These are phyloP conservation scores for Sminthurides bifidus DNA, from an alignment of 1,140 invertebrate species.

Conservation along the genomic window DNA sequence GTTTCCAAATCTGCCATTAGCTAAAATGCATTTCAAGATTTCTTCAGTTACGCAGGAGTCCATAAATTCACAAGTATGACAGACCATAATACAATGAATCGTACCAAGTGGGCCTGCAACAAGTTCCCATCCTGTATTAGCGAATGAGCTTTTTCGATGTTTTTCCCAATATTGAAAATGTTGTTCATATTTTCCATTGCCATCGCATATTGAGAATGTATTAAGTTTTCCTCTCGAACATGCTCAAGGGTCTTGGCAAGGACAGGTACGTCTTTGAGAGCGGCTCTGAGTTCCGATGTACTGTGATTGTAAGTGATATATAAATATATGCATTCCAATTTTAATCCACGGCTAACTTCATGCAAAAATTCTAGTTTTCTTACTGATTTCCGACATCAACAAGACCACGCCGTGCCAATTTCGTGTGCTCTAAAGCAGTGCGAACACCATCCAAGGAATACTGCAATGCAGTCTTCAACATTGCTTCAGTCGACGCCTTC, in stretches of 20 bases:
- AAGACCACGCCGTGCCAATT: conserved; percentile 70
- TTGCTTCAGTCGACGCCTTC: conserved; percentile 89
- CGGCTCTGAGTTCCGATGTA: conserved; percentile 49
- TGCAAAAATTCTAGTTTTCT: conserved; percentile 30
- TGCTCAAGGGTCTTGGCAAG: conserved; percentile 66
- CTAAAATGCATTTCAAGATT: too few relatives aligned
- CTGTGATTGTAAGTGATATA: conserved; percentile 35
- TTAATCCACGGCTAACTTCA: not conserved
- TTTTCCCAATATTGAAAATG: conserved; percentile 94
- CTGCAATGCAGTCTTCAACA: conserved; percentile 96
- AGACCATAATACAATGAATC: not conserved
- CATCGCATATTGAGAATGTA: conserved; percentile 89
- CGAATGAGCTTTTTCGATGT: conserved; percentile 84
- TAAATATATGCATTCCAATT: conserved; percentile 1
- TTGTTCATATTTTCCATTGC: conserved; percentile 97
- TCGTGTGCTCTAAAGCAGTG: conserved; percentile 81
- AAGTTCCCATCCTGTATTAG: conserved; percentile 92
- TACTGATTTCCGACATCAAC: conserved; percentile 57
- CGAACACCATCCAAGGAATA: conserved; percentile 92
- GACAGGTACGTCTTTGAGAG: conserved; percentile 52
- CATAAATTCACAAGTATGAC: not conserved
- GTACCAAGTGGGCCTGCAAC: conserved; percentile 77
- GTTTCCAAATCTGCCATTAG: conserved; percentile 91
- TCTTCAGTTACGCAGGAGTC: too few relatives aligned
- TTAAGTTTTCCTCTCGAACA: conserved; percentile 82